These are phyloP conservation scores for Plebejus anna DNA, from an alignment of 2,888 invertebrate species.

Conservation along the genomic window DNA sequence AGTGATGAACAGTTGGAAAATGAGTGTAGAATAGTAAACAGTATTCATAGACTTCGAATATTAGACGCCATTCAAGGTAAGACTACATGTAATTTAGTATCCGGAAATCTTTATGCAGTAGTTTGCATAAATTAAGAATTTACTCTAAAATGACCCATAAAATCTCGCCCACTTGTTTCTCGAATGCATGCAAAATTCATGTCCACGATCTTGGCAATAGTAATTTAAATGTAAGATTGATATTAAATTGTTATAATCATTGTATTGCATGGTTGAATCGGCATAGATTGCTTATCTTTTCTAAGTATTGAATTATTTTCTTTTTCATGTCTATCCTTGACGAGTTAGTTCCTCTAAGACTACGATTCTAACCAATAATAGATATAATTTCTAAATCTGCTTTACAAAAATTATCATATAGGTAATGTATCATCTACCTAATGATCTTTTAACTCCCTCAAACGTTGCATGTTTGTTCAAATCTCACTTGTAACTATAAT, in stretches of 20 bases:
- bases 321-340: constrained; percentile 25
- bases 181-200: constrained; percentile 1
- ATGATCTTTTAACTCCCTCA: not conserved
- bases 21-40: constrained; percentile 96
- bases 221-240: not conserved
- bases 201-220: not conserved
- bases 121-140: constrained; percentile 10
- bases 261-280: not conserved
- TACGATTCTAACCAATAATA: not conserved
- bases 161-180: constrained; percentile 1
- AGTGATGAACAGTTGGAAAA: constrained; percentile 94
- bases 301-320: constrained; percentile 7
- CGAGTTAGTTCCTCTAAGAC: constrained; percentile 6
- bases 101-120: constrained; percentile 11
- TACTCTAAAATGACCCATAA: constrained; percentile 15
- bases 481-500: not conserved
- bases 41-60: constrained; percentile 95
- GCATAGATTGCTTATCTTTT: not conserved
- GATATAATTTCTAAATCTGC: not conserved
- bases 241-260: not conserved
- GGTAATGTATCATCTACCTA: not conserved
- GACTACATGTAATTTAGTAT: constrained; percentile 9
- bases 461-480: not conserved
- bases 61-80: constrained; percentile 90
- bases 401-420: not conserved